Percentiles rank a stretch among this genome's conserved stretches.
phyloP scores from a whole-genome alignment of 2,797 vertebrate species.

The Mormyrops attenuatus region DNA sequence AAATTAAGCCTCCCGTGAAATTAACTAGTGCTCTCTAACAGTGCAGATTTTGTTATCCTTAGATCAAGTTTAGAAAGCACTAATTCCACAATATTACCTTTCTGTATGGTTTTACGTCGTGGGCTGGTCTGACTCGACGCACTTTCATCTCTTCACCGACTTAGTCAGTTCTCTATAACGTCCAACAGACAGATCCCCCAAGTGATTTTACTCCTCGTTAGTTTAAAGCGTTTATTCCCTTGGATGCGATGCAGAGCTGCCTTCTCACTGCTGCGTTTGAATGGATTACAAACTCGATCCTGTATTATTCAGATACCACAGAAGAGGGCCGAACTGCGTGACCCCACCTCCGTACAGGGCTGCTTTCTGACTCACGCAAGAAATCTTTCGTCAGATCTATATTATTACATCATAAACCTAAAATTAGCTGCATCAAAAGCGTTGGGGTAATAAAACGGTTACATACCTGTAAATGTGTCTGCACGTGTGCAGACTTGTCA shows the following conservation, averaged over 20 bases:
- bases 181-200: neutral
- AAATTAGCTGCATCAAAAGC: too few species aligned
- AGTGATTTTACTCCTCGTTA: neutral
- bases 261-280: neutral
- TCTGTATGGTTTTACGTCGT: constrained; percentile 44
- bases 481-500: too few species aligned
- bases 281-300: neutral
- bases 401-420: too few species aligned
- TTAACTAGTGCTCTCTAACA: neutral
- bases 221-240: neutral
- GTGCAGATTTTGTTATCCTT: neutral
- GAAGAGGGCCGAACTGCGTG: neutral
- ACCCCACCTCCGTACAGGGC: neutral
- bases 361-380: neutral
- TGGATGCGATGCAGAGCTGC: neutral
- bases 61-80: neutral
- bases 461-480: too few species aligned
- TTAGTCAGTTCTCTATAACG: neutral
- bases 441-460: too few species aligned
- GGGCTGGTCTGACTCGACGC: constrained; percentile 18
- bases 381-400: too few species aligned
- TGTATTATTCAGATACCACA: neutral
- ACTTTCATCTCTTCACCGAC: constrained; percentile 37
- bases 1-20: neutral
- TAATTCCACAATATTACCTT: constrained; percentile 47